A percentile compares a stretch with the other conserved stretches of the same genome.
Evolutionary conservation across 1,140 invertebrate species (phyloP).

Genomic region (Listronotus oregonensis): DNA sequence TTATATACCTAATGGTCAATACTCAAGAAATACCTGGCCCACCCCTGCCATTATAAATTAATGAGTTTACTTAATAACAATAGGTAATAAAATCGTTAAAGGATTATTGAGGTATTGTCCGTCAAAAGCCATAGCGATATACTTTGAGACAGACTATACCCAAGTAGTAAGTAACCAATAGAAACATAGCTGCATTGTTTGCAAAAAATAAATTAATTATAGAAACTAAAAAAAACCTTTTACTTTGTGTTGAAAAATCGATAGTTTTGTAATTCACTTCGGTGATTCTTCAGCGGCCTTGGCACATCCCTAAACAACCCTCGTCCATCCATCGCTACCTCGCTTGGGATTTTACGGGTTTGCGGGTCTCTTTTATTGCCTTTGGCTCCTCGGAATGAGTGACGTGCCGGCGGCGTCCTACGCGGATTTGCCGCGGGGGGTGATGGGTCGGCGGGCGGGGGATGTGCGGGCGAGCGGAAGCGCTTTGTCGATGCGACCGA

Average conservation of each 20-base stretch:
- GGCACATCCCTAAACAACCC: constrained; percentile 8
- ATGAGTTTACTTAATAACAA: too few relatives aligned
- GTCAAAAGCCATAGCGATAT: too few relatives aligned
- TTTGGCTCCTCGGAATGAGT: constrained; percentile 24
- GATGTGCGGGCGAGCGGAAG: not conserved
- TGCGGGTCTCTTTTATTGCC: constrained; percentile 26
- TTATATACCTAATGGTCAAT: too few relatives aligned
- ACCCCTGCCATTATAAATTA: too few relatives aligned
- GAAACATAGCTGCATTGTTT: too few relatives aligned
- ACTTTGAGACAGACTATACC: too few relatives aligned
- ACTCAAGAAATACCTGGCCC: too few relatives aligned
- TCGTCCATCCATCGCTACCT: constrained; percentile 1
- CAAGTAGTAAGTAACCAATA: too few relatives aligned
- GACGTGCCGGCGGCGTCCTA: constrained; percentile 20
- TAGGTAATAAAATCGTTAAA: too few relatives aligned
- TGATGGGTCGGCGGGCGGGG: not conserved
- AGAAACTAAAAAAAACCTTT: not conserved
- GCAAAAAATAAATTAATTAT: too few relatives aligned
- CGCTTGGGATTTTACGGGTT: constrained; percentile 28
- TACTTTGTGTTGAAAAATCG: not conserved
- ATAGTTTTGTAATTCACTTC: not conserved
- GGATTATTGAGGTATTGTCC: too few relatives aligned
- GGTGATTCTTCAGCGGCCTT: not conserved
- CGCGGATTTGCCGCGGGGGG: constrained; percentile 29
- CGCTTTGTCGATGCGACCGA: constrained; percentile 10